Evolutionary conservation across 2,797 vertebrate genomes (phyloP), one percentile per base, ranked within the genome.

Genomic region (Podarcis lilfordi): DNA sequence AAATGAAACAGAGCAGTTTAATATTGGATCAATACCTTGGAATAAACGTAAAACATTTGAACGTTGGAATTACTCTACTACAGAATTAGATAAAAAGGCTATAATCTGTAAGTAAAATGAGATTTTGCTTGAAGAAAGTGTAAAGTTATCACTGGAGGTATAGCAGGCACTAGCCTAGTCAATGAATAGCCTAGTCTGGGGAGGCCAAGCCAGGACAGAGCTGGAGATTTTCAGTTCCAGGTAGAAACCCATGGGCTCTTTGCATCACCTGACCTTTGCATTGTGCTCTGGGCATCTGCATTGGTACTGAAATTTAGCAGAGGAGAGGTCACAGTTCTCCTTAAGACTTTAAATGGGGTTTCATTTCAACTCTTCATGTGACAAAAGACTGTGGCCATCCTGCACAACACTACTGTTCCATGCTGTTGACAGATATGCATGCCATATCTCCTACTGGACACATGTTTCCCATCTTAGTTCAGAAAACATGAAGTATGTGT

Each of bases 1-100:
- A 68, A n/a, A 27, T 87, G 19, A 55, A 55, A 55, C 71, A 66
- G 0, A 0, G 45, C 77, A 90, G 76, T 72, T 92, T 87, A 81
- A 86, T 66, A 83, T 82, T 90, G 82, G 75, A 89, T 95, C 90
- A 92, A 85, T 91, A 66, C 9, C 88, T 43, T 27, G 89, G 89
- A 91, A 21, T 25, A 85, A 86, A 88, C 40, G 32, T 29, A 37
- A 85, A 87, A 69, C 74, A 0, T 8, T 37, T 32, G 3, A 29
- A 4, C 3, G 40, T 6, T 74, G 50, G 82, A 88, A 64, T 85
- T 4, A 19, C 29, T 82, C 1, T 21, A 29, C 17, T 19, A 13
- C 9, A 43, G 68, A 27, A 84, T 85, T 37, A 89, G 68, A 64
- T 88, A 2, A 32, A 68, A 80, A 72, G 23, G 29, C n/a, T 21